Base-by-base conservation (phyloP, 2,888 invertebrate species). In the Napeogenes inachia region DNA sequence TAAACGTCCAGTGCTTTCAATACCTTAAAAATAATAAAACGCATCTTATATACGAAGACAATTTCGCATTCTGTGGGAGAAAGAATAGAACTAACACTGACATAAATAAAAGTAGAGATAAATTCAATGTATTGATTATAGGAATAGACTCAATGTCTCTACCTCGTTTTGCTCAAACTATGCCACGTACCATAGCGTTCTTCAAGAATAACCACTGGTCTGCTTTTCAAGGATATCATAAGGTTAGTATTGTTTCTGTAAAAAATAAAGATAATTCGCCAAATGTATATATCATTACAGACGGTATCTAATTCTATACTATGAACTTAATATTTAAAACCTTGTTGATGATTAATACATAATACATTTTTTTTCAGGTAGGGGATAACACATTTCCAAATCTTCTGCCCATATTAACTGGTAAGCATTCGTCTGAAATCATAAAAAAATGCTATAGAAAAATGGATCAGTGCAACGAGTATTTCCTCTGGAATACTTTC, bases 361-460 rank as follows among this genome's bases (percentile, higher is more conserved):
- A 35, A 10, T 42, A 10, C 8, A 10, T 42, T 42, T 42, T 6
- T 42, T 79, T 80, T 45, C 77, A 96, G 92, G 92, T 96, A 66
- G 96, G 94, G 6, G 97, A 97, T 75, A 98, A 98, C 75, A 98
- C 97, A 0, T 96, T 95, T 76, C 97, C 98, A 0, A 98, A 98
- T 82, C 83, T 98, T 57, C 94, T 97, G 92, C 96, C 97, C 0
- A 91, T 95, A 54, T 87, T 96, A 13, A 94, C 95, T 0, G 98
- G 97, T 1, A 89, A 92, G 67, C 92, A 88, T 13, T 85, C 93
- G 13, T 86, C 92, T 56, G 71, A 80, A 1, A 78, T 89, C 56
- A 92, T 92, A 69, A 81, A 89, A 38, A 92, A 92, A 13, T 92
- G 88, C 68, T 83, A 81, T 6, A 76, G 76, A 33, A 74, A 84